Evolutionary conservation across 1,140 invertebrate species (phyloP).

Genomic region (Musca domestica): DNA sequence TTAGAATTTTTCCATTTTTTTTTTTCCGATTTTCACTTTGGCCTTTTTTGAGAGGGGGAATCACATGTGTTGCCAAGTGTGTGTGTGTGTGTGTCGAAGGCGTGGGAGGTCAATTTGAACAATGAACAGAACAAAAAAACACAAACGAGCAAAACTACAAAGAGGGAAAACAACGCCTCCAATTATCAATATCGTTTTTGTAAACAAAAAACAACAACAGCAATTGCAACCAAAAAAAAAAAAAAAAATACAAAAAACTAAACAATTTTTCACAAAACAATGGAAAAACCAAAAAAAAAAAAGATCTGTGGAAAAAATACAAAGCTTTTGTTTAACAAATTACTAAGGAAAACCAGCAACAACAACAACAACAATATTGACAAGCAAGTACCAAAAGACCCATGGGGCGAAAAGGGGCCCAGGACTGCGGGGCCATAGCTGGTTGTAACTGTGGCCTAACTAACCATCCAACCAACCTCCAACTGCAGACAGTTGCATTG

Average conservation of each 20-base stretch:
- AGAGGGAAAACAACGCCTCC: slow-evolving; percentile 10
- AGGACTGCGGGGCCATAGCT: no score
- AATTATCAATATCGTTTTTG: slow-evolving; percentile 19
- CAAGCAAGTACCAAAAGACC: background rate
- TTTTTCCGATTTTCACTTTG: no score
- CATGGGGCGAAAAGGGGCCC: no score
- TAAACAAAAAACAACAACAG: background rate
- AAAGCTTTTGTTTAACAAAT: slow-evolving; percentile 13
- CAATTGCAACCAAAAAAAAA: background rate
- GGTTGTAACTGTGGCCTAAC: no score
- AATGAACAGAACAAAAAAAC: background rate
- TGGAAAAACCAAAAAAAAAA: background rate
- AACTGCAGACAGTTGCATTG: background rate
- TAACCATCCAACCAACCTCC: no score
- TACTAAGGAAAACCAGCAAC: background rate
- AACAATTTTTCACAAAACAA: background rate
- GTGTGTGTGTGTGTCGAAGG: background rate
- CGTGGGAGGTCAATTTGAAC: background rate
- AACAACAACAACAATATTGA: background rate
- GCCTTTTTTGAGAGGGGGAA: no score
- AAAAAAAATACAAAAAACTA: background rate
- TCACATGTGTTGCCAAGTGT: no score
- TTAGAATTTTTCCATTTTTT: background rate
- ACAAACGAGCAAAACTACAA: background rate
- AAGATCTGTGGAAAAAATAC: background rate